phyloP scores from a whole-genome alignment of 2,113 vertebrate species.

The Ptilorrhoa leucosticta region DNA sequence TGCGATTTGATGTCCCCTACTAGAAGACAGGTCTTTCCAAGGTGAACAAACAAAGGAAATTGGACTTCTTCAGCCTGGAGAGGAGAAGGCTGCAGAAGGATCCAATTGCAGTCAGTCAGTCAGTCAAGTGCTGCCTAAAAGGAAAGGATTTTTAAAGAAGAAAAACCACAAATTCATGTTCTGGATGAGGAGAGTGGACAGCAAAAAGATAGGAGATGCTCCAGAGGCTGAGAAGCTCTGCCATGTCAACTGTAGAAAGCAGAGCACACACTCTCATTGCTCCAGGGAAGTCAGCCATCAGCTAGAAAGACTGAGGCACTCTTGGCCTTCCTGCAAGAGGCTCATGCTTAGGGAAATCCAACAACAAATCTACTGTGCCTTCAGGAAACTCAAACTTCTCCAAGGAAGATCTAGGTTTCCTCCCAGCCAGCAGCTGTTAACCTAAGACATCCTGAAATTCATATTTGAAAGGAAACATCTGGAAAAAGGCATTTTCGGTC shows the following conservation, averaged over 20 bases:
- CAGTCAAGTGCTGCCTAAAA: accelerated
- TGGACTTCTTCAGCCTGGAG: background rate
- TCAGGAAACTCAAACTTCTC: background rate
- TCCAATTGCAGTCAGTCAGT: background rate
- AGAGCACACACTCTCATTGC: background rate
- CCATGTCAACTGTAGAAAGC: background rate
- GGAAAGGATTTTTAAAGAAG: background rate
- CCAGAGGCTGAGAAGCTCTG: background rate
- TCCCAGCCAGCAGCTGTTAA: background rate
- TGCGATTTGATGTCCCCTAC: background rate
- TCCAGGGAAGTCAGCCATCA: background rate
- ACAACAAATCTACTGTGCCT: background rate
- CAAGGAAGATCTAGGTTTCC: background rate
- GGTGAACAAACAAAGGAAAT: background rate
- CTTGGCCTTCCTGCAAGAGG: background rate
- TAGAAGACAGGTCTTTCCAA: background rate
- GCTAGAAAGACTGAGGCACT: background rate
- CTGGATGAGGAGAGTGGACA: background rate
- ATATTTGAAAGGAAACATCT: background rate
- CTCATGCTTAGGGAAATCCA: background rate
- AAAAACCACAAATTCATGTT: background rate
- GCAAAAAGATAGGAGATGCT: background rate
- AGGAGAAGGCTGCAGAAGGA: background rate
- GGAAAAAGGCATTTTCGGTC: background rate
- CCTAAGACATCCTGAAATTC: background rate